Evolutionary conservation across 64 coral and sea anemone genomes (phyloP), one percentile per base, ranked within the genome.

Genomic region (Porites lutea): DNA sequence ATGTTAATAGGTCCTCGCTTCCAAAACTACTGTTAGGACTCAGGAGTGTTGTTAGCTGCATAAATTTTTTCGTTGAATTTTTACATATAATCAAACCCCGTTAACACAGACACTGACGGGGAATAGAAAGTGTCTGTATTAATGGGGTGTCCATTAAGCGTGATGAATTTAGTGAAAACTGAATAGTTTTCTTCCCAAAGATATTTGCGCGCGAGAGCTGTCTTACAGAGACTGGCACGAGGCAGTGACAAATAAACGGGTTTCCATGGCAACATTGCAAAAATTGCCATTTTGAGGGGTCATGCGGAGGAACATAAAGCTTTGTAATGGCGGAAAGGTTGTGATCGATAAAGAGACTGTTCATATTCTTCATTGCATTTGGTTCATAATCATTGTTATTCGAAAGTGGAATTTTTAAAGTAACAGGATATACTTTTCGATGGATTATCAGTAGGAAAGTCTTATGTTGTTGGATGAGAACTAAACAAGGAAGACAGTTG

Each of bases 241-340:
- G 61, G 18, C 47, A 4, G 60, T 51, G 16, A 84, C 48, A 84
- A 68, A 69, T 63, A 84, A 51, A 21, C 6, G 19, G 15, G 59
- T 84, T 84, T 68, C 81, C 69, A 84, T 84, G 19, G 81, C 62
- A 68, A 68, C 81, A 68, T 3, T 68, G 61, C 27, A 52, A 84
- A 69, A 65, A 37, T 45, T 50, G 58, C 46, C 22, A 48, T 43
- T 13, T 48, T 3, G 8, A 18, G 45, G 45, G 80, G 80, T 83
- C 59, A 67, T 83, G 79, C 16, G 43, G 59, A 66, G 79, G 61
- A 78, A 78, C 50, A 23, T 9, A 4, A 78, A 11, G 50, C 60
- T 66, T 68, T 63, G 81, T 65, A 48, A 84, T 84, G 64, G 81
- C 81, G 81, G 59, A 84, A 67, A 84, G 47, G 47, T 84, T 65